These are phyloP conservation scores for Crossocerus cetratus DNA, from an alignment of 2,888 invertebrate genomes.

Conservation along the genomic window DNA sequence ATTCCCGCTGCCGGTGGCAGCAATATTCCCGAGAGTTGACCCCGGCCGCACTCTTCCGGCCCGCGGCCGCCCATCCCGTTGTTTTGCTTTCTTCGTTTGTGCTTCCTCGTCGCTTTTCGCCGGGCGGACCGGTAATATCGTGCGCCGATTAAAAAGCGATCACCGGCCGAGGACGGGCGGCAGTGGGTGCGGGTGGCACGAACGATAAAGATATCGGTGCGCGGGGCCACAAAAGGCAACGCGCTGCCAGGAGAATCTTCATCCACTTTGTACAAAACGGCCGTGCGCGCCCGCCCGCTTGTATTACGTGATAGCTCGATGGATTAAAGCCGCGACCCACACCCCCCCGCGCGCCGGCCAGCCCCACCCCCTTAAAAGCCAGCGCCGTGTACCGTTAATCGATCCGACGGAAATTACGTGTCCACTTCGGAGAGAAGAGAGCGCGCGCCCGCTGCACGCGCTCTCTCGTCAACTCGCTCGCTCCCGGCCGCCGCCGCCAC, in stretches of 20 bases:
- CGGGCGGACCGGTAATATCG: constrained; percentile 16
- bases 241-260: constrained; percentile 29
- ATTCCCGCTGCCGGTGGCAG: too few species aligned
- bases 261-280: constrained; percentile 35
- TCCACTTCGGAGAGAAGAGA: constrained; percentile 42
- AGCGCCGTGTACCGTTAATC: constrained; percentile 46
- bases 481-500: too few species aligned
- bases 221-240: constrained; percentile 24
- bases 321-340: constrained; percentile 27
- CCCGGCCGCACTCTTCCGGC: neutral
- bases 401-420: constrained; percentile 55
- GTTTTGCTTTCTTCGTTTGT: neutral
- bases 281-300: neutral
- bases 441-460: too few species aligned
- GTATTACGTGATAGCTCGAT: constrained; percentile 40
- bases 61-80: neutral
- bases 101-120: neutral
- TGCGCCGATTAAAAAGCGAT: constrained; percentile 35
- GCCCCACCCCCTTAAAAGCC: constrained; percentile 31
- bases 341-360: too few species aligned
- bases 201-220: constrained; percentile 23
- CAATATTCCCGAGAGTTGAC: too few species aligned
- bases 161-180: neutral
- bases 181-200: neutral
- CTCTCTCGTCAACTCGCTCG: too few species aligned